phyloP scores from a whole-genome alignment of 2,113 vertebrate genomes.

The Pampusana beccarii region DNA sequence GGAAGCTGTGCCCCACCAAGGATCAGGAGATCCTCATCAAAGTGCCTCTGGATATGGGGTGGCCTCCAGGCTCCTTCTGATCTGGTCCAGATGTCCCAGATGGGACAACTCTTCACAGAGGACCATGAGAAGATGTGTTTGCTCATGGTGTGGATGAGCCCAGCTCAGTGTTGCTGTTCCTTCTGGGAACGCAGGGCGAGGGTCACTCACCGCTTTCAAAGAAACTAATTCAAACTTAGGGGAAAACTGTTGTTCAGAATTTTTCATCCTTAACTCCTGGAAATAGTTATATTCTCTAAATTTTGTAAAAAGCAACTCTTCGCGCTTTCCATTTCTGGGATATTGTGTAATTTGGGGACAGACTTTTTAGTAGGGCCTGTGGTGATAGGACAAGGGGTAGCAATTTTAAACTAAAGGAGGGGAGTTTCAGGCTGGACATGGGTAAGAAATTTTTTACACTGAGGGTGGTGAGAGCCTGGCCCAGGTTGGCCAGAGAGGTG shows the following conservation, averaged over 20 bases:
- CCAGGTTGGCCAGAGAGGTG: no score
- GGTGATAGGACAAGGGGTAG: neutral
- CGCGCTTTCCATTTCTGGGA: neutral
- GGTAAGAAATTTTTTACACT: neutral
- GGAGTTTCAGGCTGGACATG: neutral
- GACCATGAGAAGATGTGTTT: neutral
- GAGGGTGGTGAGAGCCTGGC: no score
- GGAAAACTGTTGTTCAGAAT: neutral
- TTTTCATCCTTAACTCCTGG: neutral
- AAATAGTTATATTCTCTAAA: neutral
- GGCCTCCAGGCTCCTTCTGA: neutral
- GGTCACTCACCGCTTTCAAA: neutral
- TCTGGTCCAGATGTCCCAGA: neutral
- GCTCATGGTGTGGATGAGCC: neutral
- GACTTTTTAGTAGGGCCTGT: neutral
- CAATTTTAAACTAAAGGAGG: neutral
- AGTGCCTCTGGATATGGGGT: neutral
- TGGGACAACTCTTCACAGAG: neutral
- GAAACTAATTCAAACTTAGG: neutral
- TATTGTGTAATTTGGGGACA: neutral
- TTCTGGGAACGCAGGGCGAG: fast-evolving
- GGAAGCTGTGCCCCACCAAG: neutral
- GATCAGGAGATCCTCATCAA: neutral
- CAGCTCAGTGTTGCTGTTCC: neutral
- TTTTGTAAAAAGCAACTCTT: neutral